phyloP scores from a whole-genome alignment of 53 echinoderm and acorn worm genomes.

The Patiria pectinifera region DNA sequence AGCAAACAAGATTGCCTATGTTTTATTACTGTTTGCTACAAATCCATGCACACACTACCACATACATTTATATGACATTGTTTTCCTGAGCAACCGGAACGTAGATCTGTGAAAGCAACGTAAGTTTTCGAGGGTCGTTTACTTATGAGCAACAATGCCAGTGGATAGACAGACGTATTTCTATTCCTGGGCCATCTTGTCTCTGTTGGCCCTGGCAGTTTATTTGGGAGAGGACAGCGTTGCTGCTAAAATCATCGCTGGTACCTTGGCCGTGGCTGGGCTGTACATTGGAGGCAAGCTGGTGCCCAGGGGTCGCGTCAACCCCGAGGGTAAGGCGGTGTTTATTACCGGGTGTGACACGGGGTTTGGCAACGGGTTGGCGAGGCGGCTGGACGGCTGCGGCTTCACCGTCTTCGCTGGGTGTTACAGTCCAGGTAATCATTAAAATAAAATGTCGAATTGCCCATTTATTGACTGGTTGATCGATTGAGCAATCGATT shows the following conservation, averaged over 20 bases:
- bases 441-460: neutral
- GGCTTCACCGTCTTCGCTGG: slow-evolving; percentile 69
- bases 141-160: neutral
- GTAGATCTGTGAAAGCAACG: neutral
- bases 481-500: neutral
- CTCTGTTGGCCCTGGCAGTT: slow-evolving; percentile 9
- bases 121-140: no score
- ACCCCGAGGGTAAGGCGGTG: slow-evolving; percentile 55
- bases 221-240: slow-evolving; percentile 44
- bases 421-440: slow-evolving; percentile 57
- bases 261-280: slow-evolving; percentile 23
- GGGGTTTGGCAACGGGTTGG: slow-evolving; percentile 67
- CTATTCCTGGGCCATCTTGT: slow-evolving; percentile 4
- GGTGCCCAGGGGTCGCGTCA: slow-evolving; percentile 54
- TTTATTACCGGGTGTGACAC: slow-evolving; percentile 77
- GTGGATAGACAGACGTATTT: slow-evolving; percentile 24
- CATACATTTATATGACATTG: no score
- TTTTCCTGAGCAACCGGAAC: no score
- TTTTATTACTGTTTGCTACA: no score
- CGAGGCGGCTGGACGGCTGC: slow-evolving; percentile 41
- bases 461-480: neutral
- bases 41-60: no score
- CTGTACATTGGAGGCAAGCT: slow-evolving; percentile 48
- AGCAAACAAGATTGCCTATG: neutral
- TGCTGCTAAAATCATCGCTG: slow-evolving; percentile 52